Evolutionary conservation across 2,888 invertebrate species (phyloP), one percentile per base, ranked within the genome.

Genomic region (Drosophila stalkeri): DNA sequence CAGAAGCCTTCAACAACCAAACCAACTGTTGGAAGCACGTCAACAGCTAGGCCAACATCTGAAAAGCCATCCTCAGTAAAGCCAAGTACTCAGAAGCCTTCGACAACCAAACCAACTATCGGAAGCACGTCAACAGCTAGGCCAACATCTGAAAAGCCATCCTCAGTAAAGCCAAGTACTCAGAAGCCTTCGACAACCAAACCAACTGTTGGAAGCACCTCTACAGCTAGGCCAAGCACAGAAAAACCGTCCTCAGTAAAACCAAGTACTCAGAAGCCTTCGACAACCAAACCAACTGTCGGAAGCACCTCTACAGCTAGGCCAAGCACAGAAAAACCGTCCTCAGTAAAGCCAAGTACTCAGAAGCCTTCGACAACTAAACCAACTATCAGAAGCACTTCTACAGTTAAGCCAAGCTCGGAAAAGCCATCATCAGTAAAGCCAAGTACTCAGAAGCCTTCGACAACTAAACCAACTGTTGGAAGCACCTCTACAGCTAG

Each of bases 61-160:
- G n/a, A n/a, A n/a, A n/a, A n/a, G n/a, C n/a, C n/a, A n/a, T n/a
- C n/a, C n/a, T n/a, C 1, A 27, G 27, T 1, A 0, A 35, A 60
- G 11, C 55, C 67, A 5, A 44, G n/a, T 6, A n/a, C 9, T 9
- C 27, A 12, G 5, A 27, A 31, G 3, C 27, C 49, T 2, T 23
- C 31, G 0, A 31, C 49, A 0, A 5, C 11, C 0, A n/a, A 11
- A 1, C 12, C 7, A 7, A 16, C 49, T n/a, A 0, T 2, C 16
- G 16, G 14, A 3, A 47, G 2, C 1, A 49, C 59, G 0, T 49
- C 72, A 4, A 47, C 41, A n/a, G n/a, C 31, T 2, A 14, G 35
- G 11, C 20, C 43, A 43, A 18, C 23, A 1, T 4, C 27, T 6
- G 27, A 6, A 27, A 23, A 23, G 5, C 23, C 46, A 5, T 3